Base-by-base conservation (phyloP, 1,140 invertebrate genomes). In the Camponotus floridanus region DNA sequence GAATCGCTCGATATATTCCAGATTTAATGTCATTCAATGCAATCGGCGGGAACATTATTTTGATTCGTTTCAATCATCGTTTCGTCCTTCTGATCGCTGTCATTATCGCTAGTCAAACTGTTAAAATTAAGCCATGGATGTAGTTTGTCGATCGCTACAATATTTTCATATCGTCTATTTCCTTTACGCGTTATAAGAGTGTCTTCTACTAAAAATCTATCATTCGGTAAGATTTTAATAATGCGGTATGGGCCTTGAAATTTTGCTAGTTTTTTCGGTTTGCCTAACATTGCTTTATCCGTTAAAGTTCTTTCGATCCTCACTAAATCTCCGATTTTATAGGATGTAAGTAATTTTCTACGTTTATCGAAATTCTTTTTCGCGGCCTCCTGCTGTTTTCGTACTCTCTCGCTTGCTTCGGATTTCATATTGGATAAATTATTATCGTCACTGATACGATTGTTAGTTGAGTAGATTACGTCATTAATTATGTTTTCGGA, bases 401-500 rank as follows among this genome's bases (percentile, higher is more conserved):
- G 33, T 9, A 39, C 15, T 3, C 0, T 67, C 3, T n/a, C 18
- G 18, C 18, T 39, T 2, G 36, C 18, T 67, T 67, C 64, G 0
- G 18, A 8, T 13, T 36, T 67, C 18, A 21, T 5, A 5, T 21
- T 39, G 0, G 3, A 0, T 67, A 67, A 5, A 9, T 39, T 2
- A 7, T 42, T 2, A 7, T 42, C 2, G 0, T 18, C 7, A 8
- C 13, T 65, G 7, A 15, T 15, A 5, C 15, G 18, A 11, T 39
- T 2, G 3, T 4, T n/a, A 9, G 36, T 39, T 11, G 33, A n/a
- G 9, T 11, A 18, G 3, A 67, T 67, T 11, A 67, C 8, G 4
- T 67, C 18, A 8, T 18, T 67, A n/a, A 67, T 67, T 39, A 67
- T 67, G 18, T 67, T 67, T 21, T 39, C 64, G 5, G 36, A 39